Percentiles rank a stretch among this genome's conserved stretches.
phyloP scores from a whole-genome alignment of 2,888 invertebrate genomes.

The Omphaloscelis lunosa region DNA sequence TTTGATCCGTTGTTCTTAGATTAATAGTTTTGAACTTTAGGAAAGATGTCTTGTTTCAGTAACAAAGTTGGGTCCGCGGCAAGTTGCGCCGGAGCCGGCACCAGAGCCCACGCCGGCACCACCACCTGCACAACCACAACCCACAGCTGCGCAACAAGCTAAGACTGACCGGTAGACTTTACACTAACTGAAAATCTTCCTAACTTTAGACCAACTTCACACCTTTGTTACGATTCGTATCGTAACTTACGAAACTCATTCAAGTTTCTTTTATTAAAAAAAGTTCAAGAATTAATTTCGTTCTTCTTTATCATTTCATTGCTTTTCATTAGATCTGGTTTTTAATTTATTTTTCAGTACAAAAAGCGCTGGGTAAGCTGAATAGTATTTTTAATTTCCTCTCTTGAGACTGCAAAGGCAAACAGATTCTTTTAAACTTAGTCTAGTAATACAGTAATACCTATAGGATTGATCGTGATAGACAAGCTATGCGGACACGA shows the following conservation, averaged over 20 bases:
- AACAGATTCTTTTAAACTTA: conserved; percentile 3
- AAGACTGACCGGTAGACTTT: conserved; percentile 87
- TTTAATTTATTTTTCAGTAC: conserved; percentile 16
- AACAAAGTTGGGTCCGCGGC: conserved; percentile 93
- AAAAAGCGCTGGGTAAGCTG: neutral
- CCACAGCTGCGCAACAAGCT: conserved; percentile 78
- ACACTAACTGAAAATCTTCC: neutral
- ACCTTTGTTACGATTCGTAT: conserved; percentile 34
- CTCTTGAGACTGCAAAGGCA: neutral
- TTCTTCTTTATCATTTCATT: conserved; percentile 43
- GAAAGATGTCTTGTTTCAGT: conserved; percentile 84
- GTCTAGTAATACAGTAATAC: neutral
- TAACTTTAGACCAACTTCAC: neutral
- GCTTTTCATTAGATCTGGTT: conserved; percentile 25
- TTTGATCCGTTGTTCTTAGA: conserved; percentile 15
- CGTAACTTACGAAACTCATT: conserved; percentile 39
- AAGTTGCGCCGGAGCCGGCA: conserved; percentile 85
- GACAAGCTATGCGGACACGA: neutral
- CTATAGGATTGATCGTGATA: neutral
- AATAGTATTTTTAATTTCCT: conserved; percentile 2
- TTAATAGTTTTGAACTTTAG: conserved; percentile 15
- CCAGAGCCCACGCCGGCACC: conserved; percentile 87
- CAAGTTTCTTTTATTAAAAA: conserved; percentile 47
- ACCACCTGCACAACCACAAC: conserved; percentile 84
- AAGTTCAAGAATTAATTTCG: conserved; percentile 31